A percentile compares a stretch with the other conserved stretches of the same genome.
Conservation (phyloP, 1,140 invertebrate genomes). For the Scylla paramamosain region DNA sequence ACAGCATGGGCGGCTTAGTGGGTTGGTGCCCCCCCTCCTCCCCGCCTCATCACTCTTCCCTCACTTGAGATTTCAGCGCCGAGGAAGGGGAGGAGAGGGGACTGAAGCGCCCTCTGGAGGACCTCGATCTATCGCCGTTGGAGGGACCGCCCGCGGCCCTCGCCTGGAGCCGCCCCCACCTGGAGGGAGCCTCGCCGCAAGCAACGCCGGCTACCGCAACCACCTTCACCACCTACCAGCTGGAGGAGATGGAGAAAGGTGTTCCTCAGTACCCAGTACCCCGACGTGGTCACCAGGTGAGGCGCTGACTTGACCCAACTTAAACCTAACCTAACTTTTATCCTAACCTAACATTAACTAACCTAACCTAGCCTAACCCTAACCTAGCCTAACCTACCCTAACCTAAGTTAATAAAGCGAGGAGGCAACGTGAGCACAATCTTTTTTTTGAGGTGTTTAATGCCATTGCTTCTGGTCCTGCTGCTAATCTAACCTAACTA, state of each 20-base stretch:
- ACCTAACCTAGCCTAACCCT: too few species aligned
- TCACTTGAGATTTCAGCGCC: conserved; percentile 56
- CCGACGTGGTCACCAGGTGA: conserved; percentile 76
- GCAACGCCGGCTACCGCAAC: conserved; percentile 76
- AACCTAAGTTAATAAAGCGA: too few species aligned
- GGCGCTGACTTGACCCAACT: background rate
- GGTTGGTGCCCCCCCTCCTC: conserved; percentile 72
- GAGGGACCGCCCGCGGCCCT: conserved; percentile 46
- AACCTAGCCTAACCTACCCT: too few species aligned
- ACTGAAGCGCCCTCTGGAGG: conserved; percentile 69
- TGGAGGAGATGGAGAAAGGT: conserved; percentile 77
- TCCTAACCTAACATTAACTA: background rate
- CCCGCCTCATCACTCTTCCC: conserved; percentile 76
- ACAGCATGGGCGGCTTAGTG: conserved; percentile 44
- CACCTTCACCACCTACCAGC: conserved; percentile 77
- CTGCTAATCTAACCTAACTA: too few species aligned
- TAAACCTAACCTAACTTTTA: too few species aligned
- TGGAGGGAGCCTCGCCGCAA: conserved; percentile 76
- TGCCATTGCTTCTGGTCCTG: too few species aligned
- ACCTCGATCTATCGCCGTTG: conserved; percentile 43
- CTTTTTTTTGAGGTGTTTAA: too few species aligned
- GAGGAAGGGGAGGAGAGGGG: conserved; percentile 67
- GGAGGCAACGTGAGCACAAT: too few species aligned
- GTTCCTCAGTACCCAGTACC: conserved; percentile 77
- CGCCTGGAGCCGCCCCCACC: conserved; percentile 71